These are phyloP conservation scores for Pharmacophagus antenor DNA, from an alignment of 2,888 invertebrate genomes.

Conservation along the genomic window DNA sequence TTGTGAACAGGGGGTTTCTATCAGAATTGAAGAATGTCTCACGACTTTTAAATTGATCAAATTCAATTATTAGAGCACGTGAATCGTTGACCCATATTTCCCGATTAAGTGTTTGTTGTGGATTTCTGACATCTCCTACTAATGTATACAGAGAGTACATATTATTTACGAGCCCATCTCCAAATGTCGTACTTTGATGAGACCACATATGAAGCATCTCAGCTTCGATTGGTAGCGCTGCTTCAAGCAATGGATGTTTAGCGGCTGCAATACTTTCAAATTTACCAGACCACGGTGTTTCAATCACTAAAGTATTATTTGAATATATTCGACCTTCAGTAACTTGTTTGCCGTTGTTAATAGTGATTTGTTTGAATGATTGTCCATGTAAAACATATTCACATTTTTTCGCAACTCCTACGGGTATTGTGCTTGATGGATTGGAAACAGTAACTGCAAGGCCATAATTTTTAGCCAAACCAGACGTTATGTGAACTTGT, in stretches of 20 bases:
- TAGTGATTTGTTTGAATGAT: slow-evolving; percentile 84
- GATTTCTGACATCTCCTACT: slow-evolving; percentile 91
- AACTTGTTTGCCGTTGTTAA: slow-evolving; percentile 86
- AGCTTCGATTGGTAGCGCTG: slow-evolving; percentile 91
- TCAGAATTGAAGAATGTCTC: slow-evolving; percentile 95
- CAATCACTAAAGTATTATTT: slow-evolving; percentile 89
- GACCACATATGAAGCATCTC: slow-evolving; percentile 96
- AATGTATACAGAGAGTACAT: slow-evolving; percentile 91
- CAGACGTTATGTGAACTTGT: slow-evolving; percentile 88
- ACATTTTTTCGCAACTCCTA: slow-evolving; percentile 78
- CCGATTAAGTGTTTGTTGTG: slow-evolving; percentile 90
- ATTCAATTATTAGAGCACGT: slow-evolving; percentile 93
- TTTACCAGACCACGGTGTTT: slow-evolving; percentile 87
- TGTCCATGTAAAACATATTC: slow-evolving; percentile 84
- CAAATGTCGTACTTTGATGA: slow-evolving; percentile 88
- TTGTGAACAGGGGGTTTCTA: slow-evolving; percentile 89
- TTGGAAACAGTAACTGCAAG: slow-evolving; percentile 86
- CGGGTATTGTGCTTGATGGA: slow-evolving; percentile 73
- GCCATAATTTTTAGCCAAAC: slow-evolving; percentile 88
- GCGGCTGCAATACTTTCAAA: slow-evolving; percentile 89
- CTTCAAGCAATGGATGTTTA: slow-evolving; percentile 90
- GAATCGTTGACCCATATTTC: slow-evolving; percentile 95
- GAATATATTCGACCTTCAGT: slow-evolving; percentile 88
- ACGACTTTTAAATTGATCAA: slow-evolving; percentile 93
- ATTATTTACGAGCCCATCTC: slow-evolving; percentile 86